Conservation (phyloP, 2,113 vertebrate genomes). For the Deroptyus accipitrinus region DNA sequence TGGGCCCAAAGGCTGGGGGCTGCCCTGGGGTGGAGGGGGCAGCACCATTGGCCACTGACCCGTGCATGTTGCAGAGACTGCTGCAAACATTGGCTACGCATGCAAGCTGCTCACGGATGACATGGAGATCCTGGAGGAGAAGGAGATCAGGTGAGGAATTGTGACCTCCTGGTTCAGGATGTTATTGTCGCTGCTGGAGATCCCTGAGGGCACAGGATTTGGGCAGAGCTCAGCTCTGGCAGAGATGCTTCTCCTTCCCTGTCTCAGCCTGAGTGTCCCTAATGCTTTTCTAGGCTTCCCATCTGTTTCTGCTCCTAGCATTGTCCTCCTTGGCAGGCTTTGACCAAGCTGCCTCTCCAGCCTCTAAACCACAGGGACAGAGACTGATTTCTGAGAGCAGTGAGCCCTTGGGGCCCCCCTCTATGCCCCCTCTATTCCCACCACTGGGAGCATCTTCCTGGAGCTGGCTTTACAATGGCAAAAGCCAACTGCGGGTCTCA, state of each 20-base stretch:
- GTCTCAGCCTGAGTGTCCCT: background rate
- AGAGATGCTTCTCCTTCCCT: background rate
- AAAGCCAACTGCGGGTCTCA: background rate
- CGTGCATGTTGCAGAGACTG: conserved; percentile 81
- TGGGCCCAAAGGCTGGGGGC: background rate
- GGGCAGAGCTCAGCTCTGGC: background rate
- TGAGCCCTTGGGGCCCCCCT: background rate
- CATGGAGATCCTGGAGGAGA: conserved; percentile 84
- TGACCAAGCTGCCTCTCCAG: background rate
- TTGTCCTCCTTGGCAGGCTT: background rate
- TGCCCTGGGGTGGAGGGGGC: background rate
- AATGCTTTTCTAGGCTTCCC: background rate
- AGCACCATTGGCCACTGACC: accelerated
- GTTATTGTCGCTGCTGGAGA: background rate
- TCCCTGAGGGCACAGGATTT: background rate
- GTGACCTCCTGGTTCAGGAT: background rate
- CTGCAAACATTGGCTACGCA: conserved; percentile 88
- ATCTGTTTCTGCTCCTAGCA: background rate
- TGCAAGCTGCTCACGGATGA: conserved; percentile 85
- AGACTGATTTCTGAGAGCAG: background rate
- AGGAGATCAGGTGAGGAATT: conserved; percentile 77
- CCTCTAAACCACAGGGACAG: background rate
- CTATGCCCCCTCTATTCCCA: background rate
- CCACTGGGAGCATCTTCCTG: background rate
- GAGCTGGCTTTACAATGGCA: background rate